phyloP scores from a whole-genome alignment of 2,797 vertebrate species.

The Myotis planiceps region DNA sequence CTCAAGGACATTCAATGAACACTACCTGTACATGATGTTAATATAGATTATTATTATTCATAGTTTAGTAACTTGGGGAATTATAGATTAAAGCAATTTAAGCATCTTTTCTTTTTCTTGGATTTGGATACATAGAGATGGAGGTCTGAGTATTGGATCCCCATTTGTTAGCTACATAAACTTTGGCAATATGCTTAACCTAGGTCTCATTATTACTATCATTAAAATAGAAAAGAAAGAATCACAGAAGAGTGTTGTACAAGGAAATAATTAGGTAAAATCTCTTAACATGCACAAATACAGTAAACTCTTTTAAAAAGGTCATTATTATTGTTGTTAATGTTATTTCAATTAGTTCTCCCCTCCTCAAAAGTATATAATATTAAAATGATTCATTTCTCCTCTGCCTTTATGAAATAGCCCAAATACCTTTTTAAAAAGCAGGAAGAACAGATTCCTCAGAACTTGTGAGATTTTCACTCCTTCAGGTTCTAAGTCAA shows the following conservation, averaged over 20 bases:
- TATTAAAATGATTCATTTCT: neutral
- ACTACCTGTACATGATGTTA: neutral
- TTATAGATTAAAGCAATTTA: neutral
- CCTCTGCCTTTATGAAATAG: neutral
- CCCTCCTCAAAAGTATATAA: neutral
- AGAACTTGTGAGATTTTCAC: neutral
- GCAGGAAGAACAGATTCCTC: neutral
- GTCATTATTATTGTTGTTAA: neutral
- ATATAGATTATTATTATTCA: neutral
- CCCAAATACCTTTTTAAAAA: neutral
- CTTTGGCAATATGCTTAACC: neutral
- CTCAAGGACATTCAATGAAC: neutral
- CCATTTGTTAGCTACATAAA: neutral
- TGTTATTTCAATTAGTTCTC: neutral
- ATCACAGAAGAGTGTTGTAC: neutral
- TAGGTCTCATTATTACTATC: neutral
- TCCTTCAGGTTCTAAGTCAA: neutral
- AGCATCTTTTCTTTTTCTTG: neutral
- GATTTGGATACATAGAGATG: too few relatives aligned
- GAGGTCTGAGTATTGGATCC: neutral
- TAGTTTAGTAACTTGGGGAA: neutral
- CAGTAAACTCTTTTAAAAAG: neutral
- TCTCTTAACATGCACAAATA: neutral
- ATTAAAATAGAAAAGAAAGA: neutral
- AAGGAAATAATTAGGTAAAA: neutral